phyloP scores from a whole-genome alignment of 2,888 invertebrate genomes.

The Cerastis leucographa region DNA sequence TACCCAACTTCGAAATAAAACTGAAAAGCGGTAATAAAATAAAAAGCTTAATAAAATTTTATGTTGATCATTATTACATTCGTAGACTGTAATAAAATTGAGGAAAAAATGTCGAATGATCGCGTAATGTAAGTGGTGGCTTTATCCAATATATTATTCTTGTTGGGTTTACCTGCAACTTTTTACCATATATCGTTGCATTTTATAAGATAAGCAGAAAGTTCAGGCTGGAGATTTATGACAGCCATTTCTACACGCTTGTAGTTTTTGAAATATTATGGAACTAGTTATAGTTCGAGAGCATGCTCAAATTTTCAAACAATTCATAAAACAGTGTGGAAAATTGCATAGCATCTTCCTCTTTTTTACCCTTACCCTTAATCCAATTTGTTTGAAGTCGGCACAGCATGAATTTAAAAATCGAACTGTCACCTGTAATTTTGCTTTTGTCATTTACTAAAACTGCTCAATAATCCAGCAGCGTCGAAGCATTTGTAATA shows the following conservation, averaged over 20 bases:
- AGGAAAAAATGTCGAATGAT: constrained; percentile 15
- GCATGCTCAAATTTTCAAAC: neutral
- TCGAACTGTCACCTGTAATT: neutral
- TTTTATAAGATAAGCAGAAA: constrained; percentile 63
- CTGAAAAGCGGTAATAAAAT: constrained; percentile 46
- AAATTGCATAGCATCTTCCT: neutral
- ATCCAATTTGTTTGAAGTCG: neutral
- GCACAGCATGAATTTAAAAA: neutral
- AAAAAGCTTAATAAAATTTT: constrained; percentile 51
- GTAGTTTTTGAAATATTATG: constrained; percentile 56
- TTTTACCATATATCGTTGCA: constrained; percentile 63
- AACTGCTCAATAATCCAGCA: neutral
- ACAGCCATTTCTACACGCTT: constrained; percentile 54
- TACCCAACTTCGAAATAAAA: constrained; percentile 43
- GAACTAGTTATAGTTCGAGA: constrained; percentile 47
- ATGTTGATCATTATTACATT: constrained; percentile 45
- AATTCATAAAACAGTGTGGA: neutral
- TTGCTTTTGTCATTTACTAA: neutral
- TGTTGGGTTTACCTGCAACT: constrained; percentile 54
- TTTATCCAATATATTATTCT: constrained; percentile 53
- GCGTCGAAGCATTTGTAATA: neutral
- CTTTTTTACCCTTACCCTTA: too few species aligned
- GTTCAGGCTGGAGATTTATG: constrained; percentile 54
- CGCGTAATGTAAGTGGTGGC: constrained; percentile 34
- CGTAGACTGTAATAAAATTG: constrained; percentile 43